Conservation (phyloP, 2,797 vertebrate genomes). For the Artibeus jamaicensis region DNA sequence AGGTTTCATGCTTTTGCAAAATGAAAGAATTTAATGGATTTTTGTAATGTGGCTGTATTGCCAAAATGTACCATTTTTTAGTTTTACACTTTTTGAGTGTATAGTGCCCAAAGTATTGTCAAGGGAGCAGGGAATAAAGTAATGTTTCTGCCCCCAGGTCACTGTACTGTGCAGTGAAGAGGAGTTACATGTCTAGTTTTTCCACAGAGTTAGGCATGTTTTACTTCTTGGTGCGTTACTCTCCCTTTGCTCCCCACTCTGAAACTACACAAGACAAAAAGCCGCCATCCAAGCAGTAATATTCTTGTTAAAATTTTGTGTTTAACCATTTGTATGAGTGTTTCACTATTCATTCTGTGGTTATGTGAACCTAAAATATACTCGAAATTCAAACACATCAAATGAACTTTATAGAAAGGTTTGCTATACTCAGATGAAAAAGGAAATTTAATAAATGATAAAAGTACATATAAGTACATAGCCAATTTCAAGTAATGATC, state of each 20-base stretch:
- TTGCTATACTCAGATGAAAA: neutral
- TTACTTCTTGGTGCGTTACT: neutral
- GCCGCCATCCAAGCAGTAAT: neutral
- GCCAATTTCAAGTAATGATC: neutral
- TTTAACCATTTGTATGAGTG: neutral
- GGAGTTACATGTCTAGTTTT: neutral
- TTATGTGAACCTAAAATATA: neutral
- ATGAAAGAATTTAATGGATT: neutral
- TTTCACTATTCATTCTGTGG: neutral
- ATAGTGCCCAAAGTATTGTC: neutral
- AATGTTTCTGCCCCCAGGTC: neutral
- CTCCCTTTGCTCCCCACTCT: neutral
- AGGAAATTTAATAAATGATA: neutral
- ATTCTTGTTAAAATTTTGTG: neutral
- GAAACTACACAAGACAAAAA: neutral
- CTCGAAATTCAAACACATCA: neutral
- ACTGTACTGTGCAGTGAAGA: neutral
- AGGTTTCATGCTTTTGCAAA: conserved; percentile 11
- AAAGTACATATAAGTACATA: neutral
- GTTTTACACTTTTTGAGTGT: neutral
- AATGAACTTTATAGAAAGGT: neutral
- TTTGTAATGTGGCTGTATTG: neutral
- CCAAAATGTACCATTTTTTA: neutral
- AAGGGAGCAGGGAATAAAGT: neutral
- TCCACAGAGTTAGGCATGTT: neutral